A percentile compares a stretch with the other conserved stretches of the same genome.
Evolutionary conservation across 1,140 invertebrate genomes (phyloP).

Genomic region (Zaprionus africanus): DNA sequence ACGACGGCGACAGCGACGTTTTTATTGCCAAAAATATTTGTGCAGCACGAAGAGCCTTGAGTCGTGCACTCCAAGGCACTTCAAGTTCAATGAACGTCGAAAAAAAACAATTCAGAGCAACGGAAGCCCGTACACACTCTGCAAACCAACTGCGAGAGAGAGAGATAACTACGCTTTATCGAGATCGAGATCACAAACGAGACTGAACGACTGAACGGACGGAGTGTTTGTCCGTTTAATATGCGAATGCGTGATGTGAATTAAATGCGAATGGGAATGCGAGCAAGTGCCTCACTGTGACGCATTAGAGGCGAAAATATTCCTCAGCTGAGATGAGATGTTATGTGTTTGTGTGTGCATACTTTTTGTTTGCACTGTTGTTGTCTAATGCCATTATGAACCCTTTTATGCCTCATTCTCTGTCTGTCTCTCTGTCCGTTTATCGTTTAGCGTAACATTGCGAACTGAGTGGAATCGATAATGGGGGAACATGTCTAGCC

Average conservation of each 20-base stretch:
- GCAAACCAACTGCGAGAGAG: slow-evolving; percentile 7
- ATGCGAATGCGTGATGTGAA: slow-evolving; percentile 44
- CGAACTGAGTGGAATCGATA: slow-evolving; percentile 50
- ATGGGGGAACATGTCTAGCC: slow-evolving; percentile 21
- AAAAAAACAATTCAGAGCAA: slow-evolving; percentile 43
- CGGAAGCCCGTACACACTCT: slow-evolving; percentile 35
- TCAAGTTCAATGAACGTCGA: slow-evolving; percentile 71
- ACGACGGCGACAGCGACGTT: slow-evolving; percentile 56
- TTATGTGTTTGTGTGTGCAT: background rate
- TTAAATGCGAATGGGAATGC: slow-evolving; percentile 41
- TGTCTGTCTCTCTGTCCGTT: slow-evolving; percentile 10
- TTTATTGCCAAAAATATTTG: slow-evolving; percentile 72
- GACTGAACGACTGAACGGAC: slow-evolving; percentile 26
- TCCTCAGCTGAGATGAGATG: slow-evolving; percentile 18
- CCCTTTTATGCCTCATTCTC: slow-evolving; percentile 24
- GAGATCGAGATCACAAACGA: slow-evolving; percentile 52
- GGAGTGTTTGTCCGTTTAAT: slow-evolving; percentile 29
- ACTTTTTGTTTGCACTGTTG: slow-evolving; percentile 20
- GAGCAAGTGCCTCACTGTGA: slow-evolving; percentile 4
- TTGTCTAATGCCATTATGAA: slow-evolving; percentile 47
- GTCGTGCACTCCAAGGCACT: slow-evolving; percentile 14
- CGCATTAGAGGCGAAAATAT: slow-evolving; percentile 37
- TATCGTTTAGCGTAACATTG: slow-evolving; percentile 46
- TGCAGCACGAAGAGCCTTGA: slow-evolving; percentile 62
- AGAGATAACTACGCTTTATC: slow-evolving; percentile 19